Base-by-base conservation (phyloP, 2,797 vertebrate species). In the Manis javanica region DNA sequence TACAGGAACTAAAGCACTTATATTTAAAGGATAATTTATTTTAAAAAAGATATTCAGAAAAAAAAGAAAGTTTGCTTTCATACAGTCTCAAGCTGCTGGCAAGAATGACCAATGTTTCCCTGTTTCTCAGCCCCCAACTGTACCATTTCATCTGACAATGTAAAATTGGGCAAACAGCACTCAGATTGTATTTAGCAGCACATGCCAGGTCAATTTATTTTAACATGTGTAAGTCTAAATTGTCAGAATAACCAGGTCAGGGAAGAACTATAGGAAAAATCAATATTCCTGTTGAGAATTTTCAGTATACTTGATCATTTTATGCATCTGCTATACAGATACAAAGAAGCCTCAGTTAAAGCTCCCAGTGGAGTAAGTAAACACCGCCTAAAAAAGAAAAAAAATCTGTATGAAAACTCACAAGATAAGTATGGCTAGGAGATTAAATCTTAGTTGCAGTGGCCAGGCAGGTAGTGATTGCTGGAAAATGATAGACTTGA, bases 221-320 rank as follows among this genome's bases (percentile, higher is more conserved):
- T 88, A 93, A 88, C 77, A 90, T 92, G 63, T 0, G 1, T 42
- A 88, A 51, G 34, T 92, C 82, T 89, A 74, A 91, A 59, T 77
- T 93, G 79, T 93, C 77, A 97, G 51, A 88, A 93, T 92, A 87
- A 85, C 49, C 55, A 75, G 18, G 31, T 83, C 59, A 72, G 51
- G 72, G 57, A 97, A 93, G 91, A 96, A 49, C 51, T 81, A 18
- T 64, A 83, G 49, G 61, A 92, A 95, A 90, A 94, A 90, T 95
- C 63, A 59, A 91, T 90, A 95, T 83, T 94, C 19, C 13, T 75
- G 59, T 87, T 95, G 74, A 94, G 46, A 49, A 31, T 82, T 96
- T 96, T 90, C 87, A 92, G 78, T 90, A 90, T 66, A 90, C 34
- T 91, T 96, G 93, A 87, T 87, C 71, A 95, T 95, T 96, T 92